Base-by-base conservation (phyloP, 2,113 vertebrate genomes). In the Actenoides hombroni region DNA sequence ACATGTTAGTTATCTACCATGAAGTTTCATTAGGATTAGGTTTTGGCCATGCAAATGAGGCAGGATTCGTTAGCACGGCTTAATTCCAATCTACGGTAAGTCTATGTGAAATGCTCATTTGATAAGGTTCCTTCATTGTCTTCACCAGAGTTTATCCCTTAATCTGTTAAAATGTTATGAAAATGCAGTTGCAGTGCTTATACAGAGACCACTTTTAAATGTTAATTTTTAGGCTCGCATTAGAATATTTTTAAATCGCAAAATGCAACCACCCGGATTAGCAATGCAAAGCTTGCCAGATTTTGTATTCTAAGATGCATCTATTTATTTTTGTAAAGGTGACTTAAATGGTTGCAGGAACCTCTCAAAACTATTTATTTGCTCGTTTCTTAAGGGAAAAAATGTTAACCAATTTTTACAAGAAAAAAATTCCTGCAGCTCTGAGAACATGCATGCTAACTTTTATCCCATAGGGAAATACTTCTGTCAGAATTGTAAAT, bases 91-190 rank as follows among this genome's bases (percentile, higher is more conserved):
- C 96, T 98, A 97, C 83, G 11, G 95, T 96, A 98, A 98, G 97
- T 98, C 96, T 89, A 98, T 97, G 97, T 96, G 97, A 98, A 98
- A 98, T 97, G 95, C 97, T 97, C 92, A 97, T 98, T 98, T 97
- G 97, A 97, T 98, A 98, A 98, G 97, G 97, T 98, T 96, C 95
- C 85, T 96, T 97, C 97, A 96, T 97, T 98, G 97, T 97, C 94
- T 97, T 97, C 89, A 44, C 83, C 92, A 83, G 84, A 96, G 89
- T 98, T 98, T 97, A 97, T 97, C 95, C 97, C 96, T 96, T 98
- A 98, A 97, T 97, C 96, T 97, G 94, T 95, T 97, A 93, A 96
- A 97, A 94, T 97, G 91, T 97, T 98, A 96, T 93, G 95, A 97
- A 98, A 98, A 98, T 97, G 73, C 83, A 96, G 94, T 97, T 96